These are phyloP conservation scores for Saturnia japonica DNA, from an alignment of 2,888 invertebrate genomes.

Conservation along the genomic window DNA sequence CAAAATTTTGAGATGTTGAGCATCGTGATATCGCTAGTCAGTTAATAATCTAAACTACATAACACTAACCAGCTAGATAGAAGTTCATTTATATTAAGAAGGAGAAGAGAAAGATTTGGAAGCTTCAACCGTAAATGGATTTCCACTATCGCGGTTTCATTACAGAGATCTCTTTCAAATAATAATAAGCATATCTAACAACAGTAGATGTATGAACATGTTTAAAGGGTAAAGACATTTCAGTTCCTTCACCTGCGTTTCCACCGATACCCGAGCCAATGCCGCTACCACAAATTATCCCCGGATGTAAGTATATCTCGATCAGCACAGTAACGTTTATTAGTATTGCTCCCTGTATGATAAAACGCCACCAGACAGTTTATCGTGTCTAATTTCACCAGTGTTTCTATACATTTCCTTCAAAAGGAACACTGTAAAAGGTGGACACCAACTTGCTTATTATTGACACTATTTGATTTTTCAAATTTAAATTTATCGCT, in stretches of 20 bases:
- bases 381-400: neutral
- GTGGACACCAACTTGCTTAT: too few species aligned
- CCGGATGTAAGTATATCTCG: conserved; percentile 16
- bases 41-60: too few species aligned
- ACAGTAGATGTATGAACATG: neutral
- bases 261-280: conserved; percentile 19
- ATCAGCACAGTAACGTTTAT: neutral
- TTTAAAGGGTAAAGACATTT: neutral
- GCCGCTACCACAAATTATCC: conserved; percentile 29
- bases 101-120: too few species aligned
- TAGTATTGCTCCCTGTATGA: neutral
- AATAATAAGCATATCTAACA: neutral
- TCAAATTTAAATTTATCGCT: neutral
- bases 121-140: too few species aligned
- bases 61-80: too few species aligned
- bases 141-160: neutral
- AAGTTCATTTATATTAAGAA: too few species aligned
- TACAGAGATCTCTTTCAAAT: neutral
- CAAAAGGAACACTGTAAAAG: too few species aligned
- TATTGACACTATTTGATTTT: neutral
- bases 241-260: neutral
- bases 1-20: too few species aligned
- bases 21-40: too few species aligned
- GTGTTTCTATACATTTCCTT: neutral
- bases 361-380: neutral